Evolutionary conservation across 2,797 vertebrate species (phyloP), one percentile per base, ranked within the genome.

Genomic region (Cottoperca gobio): DNA sequence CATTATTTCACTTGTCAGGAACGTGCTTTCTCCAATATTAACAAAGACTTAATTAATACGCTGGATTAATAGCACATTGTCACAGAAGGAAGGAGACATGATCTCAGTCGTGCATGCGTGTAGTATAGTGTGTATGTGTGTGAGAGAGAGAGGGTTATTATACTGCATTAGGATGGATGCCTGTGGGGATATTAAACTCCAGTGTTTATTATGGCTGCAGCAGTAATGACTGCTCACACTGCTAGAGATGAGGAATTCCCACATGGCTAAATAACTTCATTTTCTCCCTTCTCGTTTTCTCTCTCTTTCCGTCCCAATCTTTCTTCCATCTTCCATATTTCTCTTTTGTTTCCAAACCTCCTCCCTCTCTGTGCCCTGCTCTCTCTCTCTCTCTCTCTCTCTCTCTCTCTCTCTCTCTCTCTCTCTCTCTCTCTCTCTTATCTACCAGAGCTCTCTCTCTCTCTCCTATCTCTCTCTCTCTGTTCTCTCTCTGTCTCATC

Each of bases 191-290:
- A 90, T 89, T 89, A 86, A 83, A 88, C 82, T 83, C 77, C 73
- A 76, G 65, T 89, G 90, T 93, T 91, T 92, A 88, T 94, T 89
- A 87, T 90, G 83, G 85, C 89, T 90, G 68, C 17, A 73, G 84
- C 74, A 73, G 70, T 91, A 90, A 91, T 91, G 89, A 92, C 84
- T 80, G 85, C 82, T 91, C 88, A 88, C 84, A 83, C 78, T 82
- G 61, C 78, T 90, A 85, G 73, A 92, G 86, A 90, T 87, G 86
- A 92, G 86, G 89, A 92, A 90, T 94, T 92, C 86, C 89, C 86
- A 73, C 76, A 86, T 81, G 88, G 69, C 87, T 91, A 79, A 91
- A 87, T 92, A 81, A 90, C 81, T 84, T 83, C 7, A 71, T 91
- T 86, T 84, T 79, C 61, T 76, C 37, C 70, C 75, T 17, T 65